Percentiles rank a stretch among this genome's conserved stretches.
phyloP scores from a whole-genome alignment of 2,888 invertebrate species.

The Unio delphinus region DNA sequence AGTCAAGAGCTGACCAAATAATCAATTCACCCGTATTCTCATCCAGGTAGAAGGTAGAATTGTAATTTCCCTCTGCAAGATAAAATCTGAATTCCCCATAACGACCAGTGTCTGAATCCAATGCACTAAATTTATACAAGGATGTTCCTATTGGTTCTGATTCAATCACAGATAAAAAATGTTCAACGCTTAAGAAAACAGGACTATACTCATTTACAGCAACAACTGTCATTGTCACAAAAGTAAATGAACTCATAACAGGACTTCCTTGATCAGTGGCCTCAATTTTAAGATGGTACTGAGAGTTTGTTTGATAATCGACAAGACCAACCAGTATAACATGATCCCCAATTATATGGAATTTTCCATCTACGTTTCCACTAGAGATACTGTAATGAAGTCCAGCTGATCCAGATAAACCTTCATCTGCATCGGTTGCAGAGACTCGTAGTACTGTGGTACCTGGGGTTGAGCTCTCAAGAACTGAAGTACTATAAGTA shows the following conservation, averaged over 20 bases:
- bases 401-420: conserved; percentile 41
- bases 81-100: conserved; percentile 31
- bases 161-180: conserved; percentile 42
- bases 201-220: conserved; percentile 59
- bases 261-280: conserved; percentile 53
- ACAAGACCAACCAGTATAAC: conserved; percentile 34
- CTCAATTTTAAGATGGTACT: conserved; percentile 45
- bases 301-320: conserved; percentile 51
- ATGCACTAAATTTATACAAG: conserved; percentile 40
- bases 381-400: conserved; percentile 42
- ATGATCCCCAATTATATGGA: conserved; percentile 28
- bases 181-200: conserved; percentile 29
- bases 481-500: conserved; percentile 90
- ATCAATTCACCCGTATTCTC: conserved; percentile 45
- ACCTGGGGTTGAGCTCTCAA: conserved; percentile 82
- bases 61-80: conserved; percentile 17
- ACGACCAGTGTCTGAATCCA: conserved; percentile 49
- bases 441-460: conserved; percentile 25
- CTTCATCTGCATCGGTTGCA: conserved; percentile 41
- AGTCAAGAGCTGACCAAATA: conserved; percentile 50
- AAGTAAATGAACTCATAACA: conserved; percentile 32
- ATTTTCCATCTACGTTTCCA: conserved; percentile 32
- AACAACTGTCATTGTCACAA: conserved; percentile 40
- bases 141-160: conserved; percentile 39
- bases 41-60: conserved; percentile 37